phyloP scores from a whole-genome alignment of 2,888 invertebrate species.

The Hirtodrosophila histrioides region DNA sequence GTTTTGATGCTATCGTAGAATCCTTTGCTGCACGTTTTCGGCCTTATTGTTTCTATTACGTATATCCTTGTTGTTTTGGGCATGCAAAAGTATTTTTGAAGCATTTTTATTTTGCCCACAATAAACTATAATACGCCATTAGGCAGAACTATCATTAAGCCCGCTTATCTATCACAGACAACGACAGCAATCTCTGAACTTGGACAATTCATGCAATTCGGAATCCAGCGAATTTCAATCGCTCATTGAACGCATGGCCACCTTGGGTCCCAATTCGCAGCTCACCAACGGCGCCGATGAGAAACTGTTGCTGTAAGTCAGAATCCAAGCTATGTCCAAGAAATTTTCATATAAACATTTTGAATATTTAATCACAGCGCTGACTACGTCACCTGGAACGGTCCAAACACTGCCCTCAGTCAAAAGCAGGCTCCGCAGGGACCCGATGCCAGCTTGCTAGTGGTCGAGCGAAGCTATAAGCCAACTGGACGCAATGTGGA shows the following conservation, averaged over 20 bases:
- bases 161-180: constrained; percentile 52
- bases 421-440: constrained; percentile 85
- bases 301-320: constrained; percentile 90
- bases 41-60: not conserved
- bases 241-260: constrained; percentile 81
- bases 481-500: constrained; percentile 89
- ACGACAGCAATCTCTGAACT: constrained; percentile 66
- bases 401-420: constrained; percentile 88
- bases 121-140: not conserved
- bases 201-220: constrained; percentile 60
- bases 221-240: constrained; percentile 83
- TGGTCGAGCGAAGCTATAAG: constrained; percentile 83
- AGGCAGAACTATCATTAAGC: not conserved
- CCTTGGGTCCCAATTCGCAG: constrained; percentile 89
- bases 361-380: constrained; percentile 85
- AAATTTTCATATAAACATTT: not conserved
- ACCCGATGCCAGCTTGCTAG: constrained; percentile 85
- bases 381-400: constrained; percentile 93
- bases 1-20: constrained; percentile 17
- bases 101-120: not conserved
- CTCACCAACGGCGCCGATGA: constrained; percentile 92
- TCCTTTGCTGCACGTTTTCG: constrained; percentile 30
- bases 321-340: not conserved
- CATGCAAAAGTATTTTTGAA: constrained; percentile 8
- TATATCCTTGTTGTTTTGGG: not conserved